These are phyloP conservation scores for Noctua janthina DNA, from an alignment of 2,888 invertebrate genomes.

Conservation along the genomic window DNA sequence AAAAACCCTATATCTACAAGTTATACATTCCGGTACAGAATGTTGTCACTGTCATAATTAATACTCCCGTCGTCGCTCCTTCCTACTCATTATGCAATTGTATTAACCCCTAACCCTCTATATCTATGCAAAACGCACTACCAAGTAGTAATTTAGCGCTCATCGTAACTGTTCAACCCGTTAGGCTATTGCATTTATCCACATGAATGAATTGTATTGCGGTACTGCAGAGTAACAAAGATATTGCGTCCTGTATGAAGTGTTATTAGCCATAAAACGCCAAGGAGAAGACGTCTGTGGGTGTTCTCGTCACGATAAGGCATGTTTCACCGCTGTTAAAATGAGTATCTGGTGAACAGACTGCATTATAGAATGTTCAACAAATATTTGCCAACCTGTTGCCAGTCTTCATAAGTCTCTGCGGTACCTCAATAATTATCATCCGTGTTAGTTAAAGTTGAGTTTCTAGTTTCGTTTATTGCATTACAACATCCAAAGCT, in stretches of 20 bases:
- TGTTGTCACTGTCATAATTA: not conserved
- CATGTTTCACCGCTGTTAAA: constrained; percentile 12
- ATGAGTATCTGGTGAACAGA: not conserved
- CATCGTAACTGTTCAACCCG: constrained; percentile 47
- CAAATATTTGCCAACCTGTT: constrained; percentile 11
- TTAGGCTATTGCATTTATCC: constrained; percentile 42
- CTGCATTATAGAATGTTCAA: constrained; percentile 4
- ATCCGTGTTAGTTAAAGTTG: not conserved
- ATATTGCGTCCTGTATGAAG: constrained; percentile 36
- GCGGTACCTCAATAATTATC: not conserved
- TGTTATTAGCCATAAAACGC: constrained; percentile 52
- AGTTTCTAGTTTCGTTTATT: not conserved
- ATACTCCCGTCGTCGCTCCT: not conserved
- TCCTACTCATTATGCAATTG: constrained; percentile 30
- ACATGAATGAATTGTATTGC: constrained; percentile 48
- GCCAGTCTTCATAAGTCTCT: not conserved
- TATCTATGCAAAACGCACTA: constrained; percentile 45
- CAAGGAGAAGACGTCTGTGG: constrained; percentile 34
- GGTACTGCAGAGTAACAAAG: constrained; percentile 19
- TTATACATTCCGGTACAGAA: not conserved
- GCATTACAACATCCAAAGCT: not conserved
- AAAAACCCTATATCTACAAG: not conserved
- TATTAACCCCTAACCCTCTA: constrained; percentile 43
- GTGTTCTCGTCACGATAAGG: constrained; percentile 34
- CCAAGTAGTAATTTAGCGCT: constrained; percentile 35